Evolutionary conservation across 2,888 invertebrate species (phyloP).

Genomic region (Melanargia galathea): DNA sequence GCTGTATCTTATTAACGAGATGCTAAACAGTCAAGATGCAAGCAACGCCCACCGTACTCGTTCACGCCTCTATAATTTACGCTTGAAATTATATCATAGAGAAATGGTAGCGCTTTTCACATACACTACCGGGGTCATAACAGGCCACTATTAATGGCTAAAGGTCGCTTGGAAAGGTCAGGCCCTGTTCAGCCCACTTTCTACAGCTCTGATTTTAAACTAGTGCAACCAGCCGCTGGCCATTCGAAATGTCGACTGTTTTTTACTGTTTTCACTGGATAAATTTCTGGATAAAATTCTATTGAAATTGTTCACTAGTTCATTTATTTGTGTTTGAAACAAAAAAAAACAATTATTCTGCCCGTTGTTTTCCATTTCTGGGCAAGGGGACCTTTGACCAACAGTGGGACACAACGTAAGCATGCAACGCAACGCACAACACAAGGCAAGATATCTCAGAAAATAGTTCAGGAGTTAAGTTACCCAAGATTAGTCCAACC

Average conservation of each 20-base stretch:
- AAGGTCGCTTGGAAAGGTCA: constrained; percentile 74
- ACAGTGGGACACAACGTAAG: too few relatives aligned
- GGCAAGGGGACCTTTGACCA: too few relatives aligned
- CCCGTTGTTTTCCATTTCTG: too few relatives aligned
- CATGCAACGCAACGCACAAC: too few relatives aligned
- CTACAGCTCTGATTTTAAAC: constrained; percentile 66
- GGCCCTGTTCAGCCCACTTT: constrained; percentile 74
- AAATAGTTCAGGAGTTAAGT: too few relatives aligned
- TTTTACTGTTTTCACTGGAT: constrained; percentile 14
- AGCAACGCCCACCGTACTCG: constrained; percentile 30
- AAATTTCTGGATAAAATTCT: too few relatives aligned
- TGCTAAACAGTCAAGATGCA: constrained; percentile 26
- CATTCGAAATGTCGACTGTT: constrained; percentile 48
- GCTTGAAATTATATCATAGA: constrained; percentile 58
- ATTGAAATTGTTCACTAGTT: neutral
- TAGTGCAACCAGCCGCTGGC: constrained; percentile 62
- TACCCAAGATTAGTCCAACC: too few relatives aligned
- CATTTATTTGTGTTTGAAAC: neutral
- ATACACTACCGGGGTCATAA: constrained; percentile 67
- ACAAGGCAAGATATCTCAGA: too few relatives aligned
- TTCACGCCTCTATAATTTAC: constrained; percentile 51
- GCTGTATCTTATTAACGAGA: constrained; percentile 26
- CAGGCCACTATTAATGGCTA: constrained; percentile 59
- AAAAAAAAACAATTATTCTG: neutral
- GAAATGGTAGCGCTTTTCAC: constrained; percentile 72